Conservation (phyloP, 2,888 invertebrate species). For the Bombylius discolor region DNA sequence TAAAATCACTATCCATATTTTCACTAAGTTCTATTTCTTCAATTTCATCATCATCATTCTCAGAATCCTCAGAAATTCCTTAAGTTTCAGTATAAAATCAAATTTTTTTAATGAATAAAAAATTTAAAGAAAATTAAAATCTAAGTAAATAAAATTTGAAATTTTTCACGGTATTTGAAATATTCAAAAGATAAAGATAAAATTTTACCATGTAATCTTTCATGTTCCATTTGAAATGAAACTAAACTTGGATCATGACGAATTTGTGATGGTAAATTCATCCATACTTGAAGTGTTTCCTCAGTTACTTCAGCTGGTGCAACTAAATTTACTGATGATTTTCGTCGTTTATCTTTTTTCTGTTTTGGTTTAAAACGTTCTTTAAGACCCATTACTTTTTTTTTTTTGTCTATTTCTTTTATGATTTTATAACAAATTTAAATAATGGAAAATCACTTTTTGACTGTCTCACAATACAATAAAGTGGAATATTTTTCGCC, state of each 20-base stretch:
- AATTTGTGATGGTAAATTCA: slow-evolving; percentile 50
- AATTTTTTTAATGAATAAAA: background rate
- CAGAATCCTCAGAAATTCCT: background rate
- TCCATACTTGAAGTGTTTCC: slow-evolving; percentile 50
- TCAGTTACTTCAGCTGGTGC: slow-evolving; percentile 46
- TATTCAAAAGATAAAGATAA: no score
- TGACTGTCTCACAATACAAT: no score
- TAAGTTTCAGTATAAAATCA: background rate
- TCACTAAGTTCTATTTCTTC: background rate
- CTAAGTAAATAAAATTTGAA: background rate
- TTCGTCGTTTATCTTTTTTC: slow-evolving; percentile 7
- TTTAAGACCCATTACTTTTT: background rate
- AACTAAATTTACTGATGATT: slow-evolving; percentile 18
- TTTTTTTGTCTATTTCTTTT: no score
- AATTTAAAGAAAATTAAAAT: background rate
- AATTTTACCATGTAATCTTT: slow-evolving; percentile 28
- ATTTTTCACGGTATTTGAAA: no score
- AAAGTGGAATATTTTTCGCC: no score
- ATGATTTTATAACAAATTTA: no score
- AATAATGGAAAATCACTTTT: no score
- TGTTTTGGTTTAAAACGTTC: background rate
- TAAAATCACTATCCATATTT: background rate
- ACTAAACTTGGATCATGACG: slow-evolving; percentile 52
- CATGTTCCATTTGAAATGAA: slow-evolving; percentile 40
- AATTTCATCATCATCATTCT: background rate